phyloP scores from a whole-genome alignment of 2,113 vertebrate genomes.

The Merops nubicus region DNA sequence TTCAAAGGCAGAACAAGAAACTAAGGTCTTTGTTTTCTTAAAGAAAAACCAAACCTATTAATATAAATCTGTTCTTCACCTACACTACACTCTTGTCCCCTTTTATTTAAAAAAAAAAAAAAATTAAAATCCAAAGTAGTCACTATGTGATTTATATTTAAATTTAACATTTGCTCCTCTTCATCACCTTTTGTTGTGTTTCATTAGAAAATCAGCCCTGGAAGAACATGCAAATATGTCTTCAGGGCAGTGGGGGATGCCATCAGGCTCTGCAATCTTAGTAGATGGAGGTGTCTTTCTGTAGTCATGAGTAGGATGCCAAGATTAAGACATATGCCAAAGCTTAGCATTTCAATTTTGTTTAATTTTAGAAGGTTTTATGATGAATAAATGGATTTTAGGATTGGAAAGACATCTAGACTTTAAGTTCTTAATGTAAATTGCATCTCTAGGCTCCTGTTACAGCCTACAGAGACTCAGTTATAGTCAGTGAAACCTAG shows the following conservation, averaged over 20 bases:
- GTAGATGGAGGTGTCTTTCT: background rate
- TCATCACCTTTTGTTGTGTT: background rate
- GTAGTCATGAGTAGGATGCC: accelerated
- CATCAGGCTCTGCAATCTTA: background rate
- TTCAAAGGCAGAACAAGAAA: background rate
- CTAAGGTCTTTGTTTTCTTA: background rate
- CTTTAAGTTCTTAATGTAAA: background rate
- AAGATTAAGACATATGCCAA: background rate
- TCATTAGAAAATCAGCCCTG: background rate
- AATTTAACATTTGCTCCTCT: background rate
- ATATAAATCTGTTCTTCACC: background rate
- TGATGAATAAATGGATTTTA: background rate
- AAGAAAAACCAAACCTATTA: background rate
- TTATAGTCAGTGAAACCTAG: background rate
- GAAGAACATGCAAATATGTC: background rate
- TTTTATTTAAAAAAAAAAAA: background rate
- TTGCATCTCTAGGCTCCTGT: background rate
- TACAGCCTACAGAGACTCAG: background rate
- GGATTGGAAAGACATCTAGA: background rate
- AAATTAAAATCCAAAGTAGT: no score
- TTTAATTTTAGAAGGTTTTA: background rate
- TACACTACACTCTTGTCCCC: background rate
- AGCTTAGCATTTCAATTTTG: background rate
- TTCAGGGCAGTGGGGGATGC: accelerated
- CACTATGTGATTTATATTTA: background rate